A percentile compares a stretch with the other conserved stretches of the same genome.
phyloP scores from a whole-genome alignment of 2,113 vertebrate species.

The Syngnathus scovelli region DNA sequence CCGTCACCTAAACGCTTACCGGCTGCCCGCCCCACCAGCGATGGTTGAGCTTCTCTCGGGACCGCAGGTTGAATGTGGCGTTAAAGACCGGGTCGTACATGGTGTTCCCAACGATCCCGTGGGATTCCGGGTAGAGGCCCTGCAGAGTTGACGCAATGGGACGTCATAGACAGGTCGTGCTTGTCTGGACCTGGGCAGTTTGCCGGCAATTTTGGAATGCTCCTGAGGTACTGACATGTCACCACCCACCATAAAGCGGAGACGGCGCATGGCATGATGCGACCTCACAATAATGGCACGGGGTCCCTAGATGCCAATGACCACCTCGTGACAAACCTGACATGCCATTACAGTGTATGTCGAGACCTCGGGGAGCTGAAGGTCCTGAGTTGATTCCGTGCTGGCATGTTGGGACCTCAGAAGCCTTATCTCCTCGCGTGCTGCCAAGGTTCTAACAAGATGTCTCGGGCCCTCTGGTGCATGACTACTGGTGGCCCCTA shows the following conservation, averaged over 20 bases:
- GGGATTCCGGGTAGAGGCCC: conserved; percentile 97
- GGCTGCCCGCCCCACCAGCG: conserved; percentile 99
- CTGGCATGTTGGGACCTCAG: no score
- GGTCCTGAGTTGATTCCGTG: no score
- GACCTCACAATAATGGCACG: not conserved
- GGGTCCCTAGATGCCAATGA: no score
- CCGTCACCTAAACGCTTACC: conserved; percentile 71
- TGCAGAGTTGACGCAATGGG: conserved; percentile 43
- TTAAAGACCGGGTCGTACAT: conserved; percentile 97
- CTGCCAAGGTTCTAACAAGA: not conserved
- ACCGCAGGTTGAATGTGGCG: conserved; percentile 86
- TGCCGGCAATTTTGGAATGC: no score
- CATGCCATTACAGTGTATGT: no score
- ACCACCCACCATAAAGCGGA: not conserved
- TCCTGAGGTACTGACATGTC: not conserved
- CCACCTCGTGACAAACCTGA: no score
- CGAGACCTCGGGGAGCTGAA: no score
- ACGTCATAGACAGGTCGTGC: not conserved
- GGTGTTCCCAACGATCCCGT: conserved; percentile 94
- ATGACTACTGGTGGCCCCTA: not conserved
- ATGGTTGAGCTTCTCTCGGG: conserved; percentile 93
- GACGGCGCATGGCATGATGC: no score
- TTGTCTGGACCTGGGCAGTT: no score
- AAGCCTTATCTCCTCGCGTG: not conserved
- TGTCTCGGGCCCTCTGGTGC: no score